Percentiles rank a stretch among this genome's conserved stretches.
These are phyloP conservation scores for Helicoverpa assulta DNA, from an alignment of 2,888 invertebrate species.

Conservation along the genomic window DNA sequence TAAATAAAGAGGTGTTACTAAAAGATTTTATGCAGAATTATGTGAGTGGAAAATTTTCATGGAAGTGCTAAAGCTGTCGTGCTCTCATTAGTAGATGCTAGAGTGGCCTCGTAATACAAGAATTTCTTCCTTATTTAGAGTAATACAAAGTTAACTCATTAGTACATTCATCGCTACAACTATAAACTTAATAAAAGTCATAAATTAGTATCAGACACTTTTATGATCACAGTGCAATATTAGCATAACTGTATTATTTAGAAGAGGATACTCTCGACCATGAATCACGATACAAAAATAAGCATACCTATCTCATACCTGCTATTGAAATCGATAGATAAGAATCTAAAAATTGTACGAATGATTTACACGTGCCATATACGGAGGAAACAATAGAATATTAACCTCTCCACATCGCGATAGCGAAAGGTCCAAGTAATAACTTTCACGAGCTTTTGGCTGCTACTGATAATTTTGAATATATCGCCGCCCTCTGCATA, in stretches of 20 bases:
- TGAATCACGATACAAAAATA: background rate
- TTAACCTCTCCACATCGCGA: conserved; percentile 64
- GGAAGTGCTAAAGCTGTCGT: conserved; percentile 32
- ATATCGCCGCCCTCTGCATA: conserved; percentile 54
- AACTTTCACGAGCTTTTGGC: conserved; percentile 63
- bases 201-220: background rate
- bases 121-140: background rate
- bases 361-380: conserved; percentile 56
- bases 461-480: conserved; percentile 61
- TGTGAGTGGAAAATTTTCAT: conserved; percentile 33
- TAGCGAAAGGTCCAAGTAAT: conserved; percentile 67
- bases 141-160: background rate
- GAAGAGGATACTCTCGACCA: background rate
- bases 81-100: conserved; percentile 14
- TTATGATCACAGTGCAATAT: background rate
- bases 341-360: conserved; percentile 51
- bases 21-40: conserved; percentile 44
- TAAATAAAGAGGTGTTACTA: conserved; percentile 36
- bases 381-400: conserved; percentile 72
- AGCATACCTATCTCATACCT: conserved; percentile 26
- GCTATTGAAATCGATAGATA: conserved; percentile 50
- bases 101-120: conserved; percentile 4
- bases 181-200: background rate
- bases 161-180: too few relatives aligned
- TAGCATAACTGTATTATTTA: background rate